These are phyloP conservation scores for Diaprepes abbreviatus DNA, from an alignment of 2,888 invertebrate genomes.

Conservation along the genomic window DNA sequence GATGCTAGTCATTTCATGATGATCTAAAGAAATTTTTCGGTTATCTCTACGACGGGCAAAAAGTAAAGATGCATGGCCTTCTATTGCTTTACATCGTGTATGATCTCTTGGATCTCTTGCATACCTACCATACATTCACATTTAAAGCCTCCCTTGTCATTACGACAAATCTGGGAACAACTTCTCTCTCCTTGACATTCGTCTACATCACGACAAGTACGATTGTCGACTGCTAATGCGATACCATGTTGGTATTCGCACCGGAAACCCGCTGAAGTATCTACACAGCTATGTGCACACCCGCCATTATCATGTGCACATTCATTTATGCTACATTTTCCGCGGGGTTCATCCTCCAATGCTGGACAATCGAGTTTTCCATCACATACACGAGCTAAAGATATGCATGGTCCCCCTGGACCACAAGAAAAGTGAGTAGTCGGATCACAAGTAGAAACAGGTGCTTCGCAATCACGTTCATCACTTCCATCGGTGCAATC, in stretches of 20 bases:
- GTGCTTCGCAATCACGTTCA: constrained; percentile 82
- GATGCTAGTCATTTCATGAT: constrained; percentile 93
- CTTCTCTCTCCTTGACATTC: constrained; percentile 91
- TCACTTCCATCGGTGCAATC: constrained; percentile 91
- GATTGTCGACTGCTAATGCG: constrained; percentile 78
- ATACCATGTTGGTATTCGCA: constrained; percentile 89
- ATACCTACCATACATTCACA: constrained; percentile 94
- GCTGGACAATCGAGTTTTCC: constrained; percentile 88
- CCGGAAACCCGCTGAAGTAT: constrained; percentile 82
- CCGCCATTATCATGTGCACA: constrained; percentile 86
- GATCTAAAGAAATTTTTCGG: constrained; percentile 90
- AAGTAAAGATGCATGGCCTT: constrained; percentile 91
- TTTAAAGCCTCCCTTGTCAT: constrained; percentile 92
- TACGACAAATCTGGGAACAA: constrained; percentile 94
- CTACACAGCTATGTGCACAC: constrained; percentile 88
- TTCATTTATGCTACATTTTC: constrained; percentile 84
- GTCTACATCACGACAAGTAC: constrained; percentile 87
- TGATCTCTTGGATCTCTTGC: constrained; percentile 86
- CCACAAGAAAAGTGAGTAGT: constrained; percentile 89
- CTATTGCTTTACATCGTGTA: constrained; percentile 89
- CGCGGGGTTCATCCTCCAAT: constrained; percentile 88
- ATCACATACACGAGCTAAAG: constrained; percentile 85
- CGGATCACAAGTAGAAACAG: constrained; percentile 73
- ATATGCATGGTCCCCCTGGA: constrained; percentile 83
- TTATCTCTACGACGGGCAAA: constrained; percentile 93